Conservation (phyloP, 1,140 invertebrate species). For the Eurosta solidaginis region DNA sequence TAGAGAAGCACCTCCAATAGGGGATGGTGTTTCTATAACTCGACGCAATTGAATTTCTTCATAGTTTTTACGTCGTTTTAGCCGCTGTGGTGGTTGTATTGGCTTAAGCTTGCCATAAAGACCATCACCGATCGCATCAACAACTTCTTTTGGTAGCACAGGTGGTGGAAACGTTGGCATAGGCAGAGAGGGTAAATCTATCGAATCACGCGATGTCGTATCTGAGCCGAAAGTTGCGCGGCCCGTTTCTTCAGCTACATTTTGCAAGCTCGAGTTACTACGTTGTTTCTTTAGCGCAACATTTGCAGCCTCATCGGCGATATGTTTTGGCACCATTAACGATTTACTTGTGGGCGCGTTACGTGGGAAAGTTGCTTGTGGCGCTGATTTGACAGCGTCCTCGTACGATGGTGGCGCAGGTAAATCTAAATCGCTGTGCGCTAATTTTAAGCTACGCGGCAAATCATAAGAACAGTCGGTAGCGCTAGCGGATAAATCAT, state of each 20-base stretch:
- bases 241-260: background rate
- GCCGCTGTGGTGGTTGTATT: constrained; percentile 38
- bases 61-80: constrained; percentile 52
- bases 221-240: background rate
- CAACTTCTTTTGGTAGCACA: constrained; percentile 35
- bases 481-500: constrained; percentile 11
- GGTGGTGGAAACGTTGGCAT: constrained; percentile 54
- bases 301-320: constrained; percentile 45
- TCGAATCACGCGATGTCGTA: constrained; percentile 29
- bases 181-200: constrained; percentile 39
- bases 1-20: background rate
- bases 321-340: constrained; percentile 37
- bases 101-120: constrained; percentile 39
- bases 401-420: constrained; percentile 34
- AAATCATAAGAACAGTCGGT: constrained; percentile 47
- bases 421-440: constrained; percentile 31
- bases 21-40: background rate
- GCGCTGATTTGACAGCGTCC: constrained; percentile 36
- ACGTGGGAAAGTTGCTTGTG: constrained; percentile 35
- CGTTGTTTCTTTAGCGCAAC: constrained; percentile 39
- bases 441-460: constrained; percentile 38
- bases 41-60: constrained; percentile 49
- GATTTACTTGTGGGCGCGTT: constrained; percentile 19
- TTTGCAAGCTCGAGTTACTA: constrained; percentile 33
- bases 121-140: constrained; percentile 35